Percentiles rank a stretch among this genome's conserved stretches.
These are phyloP conservation scores for Plumapathes pennacea DNA, from an alignment of 92 coral and sea anemone genomes.

Conservation along the genomic window DNA sequence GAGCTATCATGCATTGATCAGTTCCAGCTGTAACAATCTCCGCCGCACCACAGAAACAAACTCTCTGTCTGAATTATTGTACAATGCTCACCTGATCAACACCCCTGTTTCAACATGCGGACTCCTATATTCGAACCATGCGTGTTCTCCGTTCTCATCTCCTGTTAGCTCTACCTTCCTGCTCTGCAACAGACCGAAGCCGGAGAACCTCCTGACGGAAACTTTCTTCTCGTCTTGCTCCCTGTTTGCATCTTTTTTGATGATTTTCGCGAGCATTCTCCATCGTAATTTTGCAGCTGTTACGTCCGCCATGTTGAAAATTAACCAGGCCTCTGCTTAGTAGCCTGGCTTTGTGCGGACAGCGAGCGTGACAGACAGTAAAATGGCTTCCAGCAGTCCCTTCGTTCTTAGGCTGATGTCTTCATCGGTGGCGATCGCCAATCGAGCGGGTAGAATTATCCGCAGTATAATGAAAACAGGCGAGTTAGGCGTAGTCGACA, in stretches of 20 bases:
- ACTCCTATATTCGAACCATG: slow-evolving; percentile 16
- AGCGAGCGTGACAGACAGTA: too few relatives aligned
- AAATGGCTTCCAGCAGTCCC: slow-evolving; percentile 61
- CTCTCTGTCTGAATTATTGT: too few relatives aligned
- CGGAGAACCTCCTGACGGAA: slow-evolving; percentile 74
- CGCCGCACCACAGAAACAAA: too few relatives aligned
- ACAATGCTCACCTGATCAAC: too few relatives aligned
- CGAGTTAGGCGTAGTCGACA: slow-evolving; percentile 86
- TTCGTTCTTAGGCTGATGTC: slow-evolving; percentile 80
- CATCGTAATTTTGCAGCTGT: slow-evolving; percentile 55
- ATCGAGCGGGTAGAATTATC: slow-evolving; percentile 87
- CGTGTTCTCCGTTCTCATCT: slow-evolving; percentile 19
- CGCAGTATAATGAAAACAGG: slow-evolving; percentile 86
- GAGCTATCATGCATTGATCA: too few relatives aligned
- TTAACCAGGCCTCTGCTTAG: too few relatives aligned
- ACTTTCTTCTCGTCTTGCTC: slow-evolving; percentile 13
- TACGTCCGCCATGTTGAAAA: slow-evolving; percentile 8
- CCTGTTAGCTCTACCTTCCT: background rate
- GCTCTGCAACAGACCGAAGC: slow-evolving; percentile 60
- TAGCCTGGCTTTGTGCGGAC: too few relatives aligned
- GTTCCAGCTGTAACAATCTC: too few relatives aligned
- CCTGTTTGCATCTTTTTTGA: slow-evolving; percentile 27
- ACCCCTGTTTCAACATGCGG: too few relatives aligned
- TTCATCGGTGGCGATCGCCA: slow-evolving; percentile 89
- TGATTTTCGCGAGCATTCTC: slow-evolving; percentile 71